A percentile compares a stretch with the other conserved stretches of the same genome.
phyloP scores from a whole-genome alignment of 1,140 invertebrate species.

The Drosophila grimshawi region DNA sequence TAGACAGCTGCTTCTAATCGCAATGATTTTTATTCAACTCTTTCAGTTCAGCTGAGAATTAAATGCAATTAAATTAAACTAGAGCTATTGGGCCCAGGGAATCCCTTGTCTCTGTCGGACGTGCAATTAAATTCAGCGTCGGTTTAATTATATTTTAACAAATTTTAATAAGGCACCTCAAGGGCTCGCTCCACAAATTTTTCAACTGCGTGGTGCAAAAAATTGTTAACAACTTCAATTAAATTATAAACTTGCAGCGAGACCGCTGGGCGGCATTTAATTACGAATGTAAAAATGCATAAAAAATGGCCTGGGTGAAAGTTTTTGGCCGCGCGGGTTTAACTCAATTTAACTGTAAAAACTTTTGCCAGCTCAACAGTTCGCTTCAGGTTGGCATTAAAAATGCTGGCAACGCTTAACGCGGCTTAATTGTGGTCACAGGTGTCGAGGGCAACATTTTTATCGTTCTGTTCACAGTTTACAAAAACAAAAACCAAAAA shows the following conservation, averaged over 20 bases:
- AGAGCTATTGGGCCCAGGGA: neutral
- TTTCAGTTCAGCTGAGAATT: conserved; percentile 4
- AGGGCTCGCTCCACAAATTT: conserved; percentile 18
- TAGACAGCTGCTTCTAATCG: conserved; percentile 35
- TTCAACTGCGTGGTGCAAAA: conserved; percentile 38
- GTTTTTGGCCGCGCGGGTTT: conserved; percentile 57
- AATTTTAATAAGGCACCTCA: conserved; percentile 74
- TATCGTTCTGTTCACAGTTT: conserved; percentile 83
- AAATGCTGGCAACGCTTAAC: conserved; percentile 67
- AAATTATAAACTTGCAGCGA: conserved; percentile 78
- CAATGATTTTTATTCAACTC: conserved; percentile 1
- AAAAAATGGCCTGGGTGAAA: conserved; percentile 51
- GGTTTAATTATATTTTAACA: conserved; percentile 77
- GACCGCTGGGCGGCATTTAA: conserved; percentile 57
- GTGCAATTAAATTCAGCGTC: conserved; percentile 70
- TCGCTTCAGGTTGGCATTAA: conserved; percentile 25
- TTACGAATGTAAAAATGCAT: conserved; percentile 30
- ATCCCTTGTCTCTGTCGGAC: conserved; percentile 59
- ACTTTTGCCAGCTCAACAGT: conserved; percentile 55
- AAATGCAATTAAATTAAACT: conserved; percentile 53
- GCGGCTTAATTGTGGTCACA: conserved; percentile 83
- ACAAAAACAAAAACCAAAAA: conserved; percentile 41
- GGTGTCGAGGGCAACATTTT: conserved; percentile 75
- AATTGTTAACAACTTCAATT: conserved; percentile 81
- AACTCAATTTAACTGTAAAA: conserved; percentile 76